phyloP scores from a whole-genome alignment of 2,888 invertebrate genomes.

The Hypomecis atomaria region DNA sequence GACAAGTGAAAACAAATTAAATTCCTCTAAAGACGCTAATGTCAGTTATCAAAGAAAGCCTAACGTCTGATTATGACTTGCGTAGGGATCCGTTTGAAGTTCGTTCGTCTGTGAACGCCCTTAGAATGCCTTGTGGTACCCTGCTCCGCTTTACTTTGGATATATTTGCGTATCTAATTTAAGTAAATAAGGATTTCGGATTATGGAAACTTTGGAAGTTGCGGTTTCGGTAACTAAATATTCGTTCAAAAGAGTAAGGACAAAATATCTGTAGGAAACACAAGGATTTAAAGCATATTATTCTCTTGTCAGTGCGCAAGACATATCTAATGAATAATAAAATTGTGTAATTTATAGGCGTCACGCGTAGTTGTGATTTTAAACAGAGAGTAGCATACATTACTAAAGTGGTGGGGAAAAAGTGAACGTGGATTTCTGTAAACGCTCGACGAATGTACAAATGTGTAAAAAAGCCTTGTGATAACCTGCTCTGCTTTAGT shows the following conservation, averaged over 20 bases:
- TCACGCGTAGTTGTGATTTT: too few species aligned
- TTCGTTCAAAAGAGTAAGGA: background rate
- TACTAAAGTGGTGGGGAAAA: too few species aligned
- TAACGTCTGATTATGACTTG: conserved; percentile 75
- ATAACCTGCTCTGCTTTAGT: conserved; percentile 41
- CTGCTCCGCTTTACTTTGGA: conserved; percentile 42
- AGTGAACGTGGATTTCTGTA: too few species aligned
- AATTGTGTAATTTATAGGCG: too few species aligned
- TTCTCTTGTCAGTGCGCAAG: too few species aligned
- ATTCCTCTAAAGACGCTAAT: conserved; percentile 75
- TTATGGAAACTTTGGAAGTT: conserved; percentile 19
- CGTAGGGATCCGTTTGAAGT: conserved; percentile 72
- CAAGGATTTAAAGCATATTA: background rate
- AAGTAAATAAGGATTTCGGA: conserved; percentile 38
- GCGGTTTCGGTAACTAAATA: conserved; percentile 12
- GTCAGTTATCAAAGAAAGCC: conserved; percentile 80
- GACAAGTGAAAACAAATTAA: conserved; percentile 76
- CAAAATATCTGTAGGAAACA: background rate
- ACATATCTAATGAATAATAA: too few species aligned
- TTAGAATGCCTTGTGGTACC: conserved; percentile 74
- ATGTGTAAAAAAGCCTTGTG: conserved; percentile 76
- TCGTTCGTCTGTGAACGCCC: conserved; percentile 61
- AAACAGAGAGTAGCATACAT: too few species aligned
- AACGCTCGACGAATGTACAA: too few species aligned
- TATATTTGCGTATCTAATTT: conserved; percentile 44